Evolutionary conservation across 2,113 vertebrate genomes (phyloP).

Genomic region (Hippolais icterina): DNA sequence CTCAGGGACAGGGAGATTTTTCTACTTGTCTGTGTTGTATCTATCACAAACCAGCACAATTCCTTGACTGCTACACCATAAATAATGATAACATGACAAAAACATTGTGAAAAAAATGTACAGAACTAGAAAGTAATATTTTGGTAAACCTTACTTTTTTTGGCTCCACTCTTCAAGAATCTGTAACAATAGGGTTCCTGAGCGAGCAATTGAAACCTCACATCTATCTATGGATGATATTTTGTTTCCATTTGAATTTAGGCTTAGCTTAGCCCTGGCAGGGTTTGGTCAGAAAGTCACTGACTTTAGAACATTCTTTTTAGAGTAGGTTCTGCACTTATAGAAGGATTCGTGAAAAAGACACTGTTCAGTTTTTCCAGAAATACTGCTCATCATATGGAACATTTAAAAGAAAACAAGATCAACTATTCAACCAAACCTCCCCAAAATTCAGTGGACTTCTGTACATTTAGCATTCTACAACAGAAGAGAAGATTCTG

Average conservation of each 20-base stretch:
- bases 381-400: not conserved
- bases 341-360: not conserved
- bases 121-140: not conserved
- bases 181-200: not conserved
- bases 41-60: not conserved
- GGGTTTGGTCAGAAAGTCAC: not conserved
- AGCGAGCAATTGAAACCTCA: not conserved
- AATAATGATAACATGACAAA: not conserved
- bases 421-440: fast-evolving
- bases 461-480: not conserved
- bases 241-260: not conserved
- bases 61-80: not conserved
- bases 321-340: not conserved
- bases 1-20: not conserved
- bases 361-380: not conserved
- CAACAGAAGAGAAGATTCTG: not conserved
- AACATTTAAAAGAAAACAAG: not conserved
- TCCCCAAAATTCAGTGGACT: not conserved
- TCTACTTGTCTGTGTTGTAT: not conserved
- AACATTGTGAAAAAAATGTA: not conserved
- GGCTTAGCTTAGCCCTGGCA: not conserved
- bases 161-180: not conserved
- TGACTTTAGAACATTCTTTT: not conserved
- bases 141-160: not conserved
- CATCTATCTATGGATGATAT: not conserved